Evolutionary conservation across 64 coral and sea anemone species (phyloP).

Genomic region (Stichodactyla helianthus): DNA sequence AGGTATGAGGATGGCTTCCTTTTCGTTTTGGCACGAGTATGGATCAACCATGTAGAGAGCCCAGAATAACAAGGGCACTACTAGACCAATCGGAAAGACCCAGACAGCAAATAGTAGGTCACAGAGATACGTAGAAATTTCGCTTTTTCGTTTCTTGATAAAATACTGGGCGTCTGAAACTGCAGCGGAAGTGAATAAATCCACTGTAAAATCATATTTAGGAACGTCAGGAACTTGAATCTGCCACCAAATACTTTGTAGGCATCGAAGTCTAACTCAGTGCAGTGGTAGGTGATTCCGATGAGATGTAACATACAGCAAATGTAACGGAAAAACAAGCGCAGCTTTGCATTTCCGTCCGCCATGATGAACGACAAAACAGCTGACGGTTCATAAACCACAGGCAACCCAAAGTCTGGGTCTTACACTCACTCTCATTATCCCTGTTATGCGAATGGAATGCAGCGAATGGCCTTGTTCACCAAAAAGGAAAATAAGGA

Average conservation of each 20-base stretch:
- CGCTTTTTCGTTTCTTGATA: slow-evolving; percentile 60
- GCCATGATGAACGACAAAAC: not conserved
- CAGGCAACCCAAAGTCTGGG: not conserved
- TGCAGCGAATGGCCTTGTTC: too few relatives aligned
- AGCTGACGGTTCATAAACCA: not conserved
- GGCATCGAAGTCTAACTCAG: slow-evolving; percentile 47
- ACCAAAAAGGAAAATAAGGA: too few relatives aligned
- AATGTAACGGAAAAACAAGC: slow-evolving; percentile 66
- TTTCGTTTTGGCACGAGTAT: slow-evolving; percentile 54
- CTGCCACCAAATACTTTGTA: slow-evolving; percentile 68
- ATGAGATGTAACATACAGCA: slow-evolving; percentile 70
- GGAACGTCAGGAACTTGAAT: slow-evolving; percentile 84
- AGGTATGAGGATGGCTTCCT: slow-evolving; percentile 62
- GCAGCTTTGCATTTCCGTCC: not conserved
- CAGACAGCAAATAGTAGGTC: slow-evolving; percentile 69
- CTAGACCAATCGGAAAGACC: slow-evolving; percentile 66
- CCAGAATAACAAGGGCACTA: slow-evolving; percentile 71
- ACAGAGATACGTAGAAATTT: slow-evolving; percentile 68
- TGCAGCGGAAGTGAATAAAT: slow-evolving; percentile 66
- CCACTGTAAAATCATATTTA: slow-evolving; percentile 86
- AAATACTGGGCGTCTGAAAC: slow-evolving; percentile 72
- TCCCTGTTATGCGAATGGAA: too few relatives aligned
- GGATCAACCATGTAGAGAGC: slow-evolving; percentile 64
- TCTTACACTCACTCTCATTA: not conserved
- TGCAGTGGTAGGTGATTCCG: slow-evolving; percentile 62